Percentiles rank a stretch among this genome's conserved stretches.
Conservation (phyloP, 2,113 vertebrate genomes). For the Chionodraco myersi region DNA sequence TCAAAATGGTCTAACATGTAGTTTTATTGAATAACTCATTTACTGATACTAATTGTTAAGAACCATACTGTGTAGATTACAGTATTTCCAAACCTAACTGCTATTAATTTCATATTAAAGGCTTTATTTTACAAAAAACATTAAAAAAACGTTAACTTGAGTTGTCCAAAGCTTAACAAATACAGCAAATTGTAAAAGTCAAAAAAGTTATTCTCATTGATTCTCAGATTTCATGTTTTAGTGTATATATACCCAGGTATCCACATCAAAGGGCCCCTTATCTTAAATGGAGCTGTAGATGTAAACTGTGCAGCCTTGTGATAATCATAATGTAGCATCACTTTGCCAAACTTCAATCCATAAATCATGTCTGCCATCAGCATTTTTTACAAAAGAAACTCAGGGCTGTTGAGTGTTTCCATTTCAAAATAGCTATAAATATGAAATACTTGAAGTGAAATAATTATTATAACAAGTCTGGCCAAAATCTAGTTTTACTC, state of each 20-base stretch:
- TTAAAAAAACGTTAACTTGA: neutral
- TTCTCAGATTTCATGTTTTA: neutral
- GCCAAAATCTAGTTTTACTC: neutral
- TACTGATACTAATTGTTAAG: constrained; percentile 25
- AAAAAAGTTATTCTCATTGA: neutral
- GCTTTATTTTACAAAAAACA: neutral
- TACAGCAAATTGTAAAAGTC: neutral
- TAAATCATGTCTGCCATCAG: neutral
- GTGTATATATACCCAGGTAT: constrained; percentile 3
- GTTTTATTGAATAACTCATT: constrained; percentile 29
- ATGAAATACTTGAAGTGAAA: constrained; percentile 29
- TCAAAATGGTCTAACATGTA: constrained; percentile 37
- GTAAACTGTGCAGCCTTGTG: neutral
- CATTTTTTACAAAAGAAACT: constrained; percentile 19
- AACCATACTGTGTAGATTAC: neutral
- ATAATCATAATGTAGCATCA: neutral
- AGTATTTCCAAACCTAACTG: constrained; percentile 22
- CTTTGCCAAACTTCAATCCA: neutral
- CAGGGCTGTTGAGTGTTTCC: constrained; percentile 47
- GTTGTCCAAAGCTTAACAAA: neutral
- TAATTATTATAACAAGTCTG: constrained; percentile 1
- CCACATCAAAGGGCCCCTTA: neutral
- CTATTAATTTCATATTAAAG: constrained; percentile 6
- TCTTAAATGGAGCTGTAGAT: constrained; percentile 10
- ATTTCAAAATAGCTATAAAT: constrained; percentile 19